These are phyloP conservation scores for Drosophila setifemur DNA, from an alignment of 1,140 invertebrate species.

Conservation along the genomic window DNA sequence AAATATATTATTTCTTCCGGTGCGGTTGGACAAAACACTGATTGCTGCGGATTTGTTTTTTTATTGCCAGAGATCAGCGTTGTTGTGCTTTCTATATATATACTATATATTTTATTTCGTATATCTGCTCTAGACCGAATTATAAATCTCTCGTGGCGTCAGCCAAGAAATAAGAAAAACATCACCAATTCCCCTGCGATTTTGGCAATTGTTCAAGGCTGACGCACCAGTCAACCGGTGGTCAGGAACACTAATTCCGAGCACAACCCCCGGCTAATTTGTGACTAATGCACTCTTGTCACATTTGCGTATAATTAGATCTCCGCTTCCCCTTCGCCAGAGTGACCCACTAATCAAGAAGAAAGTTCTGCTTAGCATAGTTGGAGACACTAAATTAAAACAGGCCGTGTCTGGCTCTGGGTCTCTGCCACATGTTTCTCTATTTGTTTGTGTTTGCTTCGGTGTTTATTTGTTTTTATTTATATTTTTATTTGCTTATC, in stretches of 20 bases:
- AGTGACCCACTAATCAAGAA: conserved; percentile 53
- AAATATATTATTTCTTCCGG: no score
- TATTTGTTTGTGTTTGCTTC: conserved; percentile 19
- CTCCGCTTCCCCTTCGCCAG: not conserved
- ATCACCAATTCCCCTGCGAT: conserved; percentile 26
- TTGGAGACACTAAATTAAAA: conserved; percentile 10
- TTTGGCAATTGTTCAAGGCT: conserved; percentile 77
- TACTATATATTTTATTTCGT: not conserved
- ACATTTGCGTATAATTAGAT: not conserved
- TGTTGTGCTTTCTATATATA: conserved; percentile 9
- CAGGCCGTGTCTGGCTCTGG: not conserved
- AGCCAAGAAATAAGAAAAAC: conserved; percentile 12
- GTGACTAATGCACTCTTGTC: conserved; percentile 23
- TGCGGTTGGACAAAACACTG: conserved; percentile 21
- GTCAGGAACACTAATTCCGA: conserved; percentile 1
- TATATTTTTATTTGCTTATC: conserved; percentile 73
- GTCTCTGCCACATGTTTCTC: conserved; percentile 29
- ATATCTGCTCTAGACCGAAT: conserved; percentile 3
- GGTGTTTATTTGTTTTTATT: conserved; percentile 67
- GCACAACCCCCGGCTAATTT: not conserved
- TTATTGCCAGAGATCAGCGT: conserved; percentile 43
- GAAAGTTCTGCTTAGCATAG: conserved; percentile 57
- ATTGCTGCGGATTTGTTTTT: conserved; percentile 50
- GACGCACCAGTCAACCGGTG: conserved; percentile 39
- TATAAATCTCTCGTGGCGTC: conserved; percentile 48